Conservation (phyloP, 2,113 vertebrate species). For the Hystrix brachyura region DNA sequence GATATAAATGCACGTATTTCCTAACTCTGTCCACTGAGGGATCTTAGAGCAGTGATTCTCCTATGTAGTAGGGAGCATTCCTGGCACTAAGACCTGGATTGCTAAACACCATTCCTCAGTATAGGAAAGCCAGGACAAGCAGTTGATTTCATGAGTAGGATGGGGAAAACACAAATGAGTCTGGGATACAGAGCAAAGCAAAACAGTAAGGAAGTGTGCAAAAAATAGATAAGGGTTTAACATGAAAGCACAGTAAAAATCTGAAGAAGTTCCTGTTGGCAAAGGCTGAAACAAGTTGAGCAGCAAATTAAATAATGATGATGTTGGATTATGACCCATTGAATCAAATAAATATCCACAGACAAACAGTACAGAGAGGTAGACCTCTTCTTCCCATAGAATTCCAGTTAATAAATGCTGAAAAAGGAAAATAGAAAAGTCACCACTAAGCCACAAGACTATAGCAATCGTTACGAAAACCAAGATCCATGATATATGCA, state of each 20-base stretch:
- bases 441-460: neutral
- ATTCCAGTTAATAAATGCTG: neutral
- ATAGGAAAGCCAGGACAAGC: neutral
- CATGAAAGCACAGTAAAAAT: neutral
- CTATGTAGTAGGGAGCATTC: neutral
- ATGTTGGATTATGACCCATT: neutral
- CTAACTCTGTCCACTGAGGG: neutral
- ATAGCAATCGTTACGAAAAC: neutral
- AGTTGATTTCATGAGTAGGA: neutral
- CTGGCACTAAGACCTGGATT: neutral
- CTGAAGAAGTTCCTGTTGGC: neutral
- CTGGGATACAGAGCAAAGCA: neutral
- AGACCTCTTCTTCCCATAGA: neutral
- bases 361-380: neutral
- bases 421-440: conserved; percentile 24
- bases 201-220: neutral
- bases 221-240: neutral
- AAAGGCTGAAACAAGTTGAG: neutral
- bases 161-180: neutral
- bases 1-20: neutral
- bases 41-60: neutral
- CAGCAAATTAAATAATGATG: conserved; percentile 1
- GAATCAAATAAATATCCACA: conserved; percentile 38
- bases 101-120: neutral
- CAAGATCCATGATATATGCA: neutral